Evolutionary conservation across 2,888 invertebrate genomes (phyloP), one percentile per base, ranked within the genome.

Genomic region (Ichneumon xanthorius): DNA sequence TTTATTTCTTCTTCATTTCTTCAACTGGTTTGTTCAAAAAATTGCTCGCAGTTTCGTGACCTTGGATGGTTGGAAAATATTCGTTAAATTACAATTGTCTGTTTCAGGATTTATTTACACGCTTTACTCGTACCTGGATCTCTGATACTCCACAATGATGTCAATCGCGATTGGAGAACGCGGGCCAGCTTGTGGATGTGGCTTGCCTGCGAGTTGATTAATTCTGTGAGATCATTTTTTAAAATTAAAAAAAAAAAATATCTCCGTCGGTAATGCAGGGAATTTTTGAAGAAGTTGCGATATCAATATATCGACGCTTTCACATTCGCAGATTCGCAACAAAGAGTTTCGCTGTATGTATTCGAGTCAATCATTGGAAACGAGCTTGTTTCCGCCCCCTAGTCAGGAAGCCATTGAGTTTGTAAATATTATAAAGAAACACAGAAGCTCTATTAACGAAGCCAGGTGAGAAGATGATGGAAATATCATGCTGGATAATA

Each of bases 31-130:
- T 80, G 89, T 90, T 87, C 45, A 45, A 67, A 33, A 50, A 37
- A 45, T 45, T 72, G 11, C 14, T 11, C 16, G 50, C 33, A 37
- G 50, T 50, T 70, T 26, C 45, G 5, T 63, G 11, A 53, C 45
- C n/a, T 30, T 5, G 2, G 26, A 26, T 0, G 11, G 26, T 33
- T 40, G 22, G 22, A 65, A 30, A 22, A 77, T 48, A 67, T 78
- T 45, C 16, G 50, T 78, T 22, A 0, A 33, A 71, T 22, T 14
- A 61, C 48, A 45, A 45, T 45, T 45, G 68, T 67, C 55, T 82
- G 22, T 83, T 90, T 3, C 55, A 92, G 92, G 92, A 86, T 88
- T 71, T 92, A 90, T 65, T 81, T 92, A 30, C 90, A 90, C 61
- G 53, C 88, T 22, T 78, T 90, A 22, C 91, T 91, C 58, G 90